Percentiles rank a stretch among this genome's conserved stretches.
These are phyloP conservation scores for Heliconius cydno DNA, from an alignment of 2,888 invertebrate genomes.

Conservation along the genomic window DNA sequence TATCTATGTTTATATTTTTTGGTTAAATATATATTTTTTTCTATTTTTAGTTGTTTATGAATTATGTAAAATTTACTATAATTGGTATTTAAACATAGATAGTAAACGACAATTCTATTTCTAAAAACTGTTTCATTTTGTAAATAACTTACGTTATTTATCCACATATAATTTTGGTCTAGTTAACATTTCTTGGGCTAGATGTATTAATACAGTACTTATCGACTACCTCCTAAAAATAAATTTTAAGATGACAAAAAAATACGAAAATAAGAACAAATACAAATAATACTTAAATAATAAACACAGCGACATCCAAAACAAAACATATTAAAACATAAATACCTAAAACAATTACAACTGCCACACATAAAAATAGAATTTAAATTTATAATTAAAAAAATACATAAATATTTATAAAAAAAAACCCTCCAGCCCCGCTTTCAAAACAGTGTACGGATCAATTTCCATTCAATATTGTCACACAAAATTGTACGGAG, in stretches of 20 bases:
- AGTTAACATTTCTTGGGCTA: no score
- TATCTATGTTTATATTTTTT: slow-evolving; percentile 3
- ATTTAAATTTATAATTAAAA: slow-evolving; percentile 10
- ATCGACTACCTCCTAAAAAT: no score
- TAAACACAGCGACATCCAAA: background rate
- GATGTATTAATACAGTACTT: no score
- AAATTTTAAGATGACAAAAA: no score
- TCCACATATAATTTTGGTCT: no score
- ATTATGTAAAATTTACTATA: no score
- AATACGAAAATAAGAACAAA: no score
- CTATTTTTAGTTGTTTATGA: no score
- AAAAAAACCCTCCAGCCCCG: slow-evolving; percentile 1
- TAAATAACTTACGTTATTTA: no score
- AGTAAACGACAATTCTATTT: no score
- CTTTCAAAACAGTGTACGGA: slow-evolving; percentile 27
- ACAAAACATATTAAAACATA: background rate
- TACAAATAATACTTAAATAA: background rate
- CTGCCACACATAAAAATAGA: background rate
- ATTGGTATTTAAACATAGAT: no score
- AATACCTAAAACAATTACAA: slow-evolving; percentile 9
- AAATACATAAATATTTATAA: slow-evolving; percentile 34
- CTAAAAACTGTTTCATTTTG: no score
- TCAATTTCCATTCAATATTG: slow-evolving; percentile 49
- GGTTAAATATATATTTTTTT: background rate
- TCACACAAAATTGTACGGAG: slow-evolving; percentile 50